Evolutionary conservation across 2,113 vertebrate genomes (phyloP).

Genomic region (Heteronetta atricapilla): DNA sequence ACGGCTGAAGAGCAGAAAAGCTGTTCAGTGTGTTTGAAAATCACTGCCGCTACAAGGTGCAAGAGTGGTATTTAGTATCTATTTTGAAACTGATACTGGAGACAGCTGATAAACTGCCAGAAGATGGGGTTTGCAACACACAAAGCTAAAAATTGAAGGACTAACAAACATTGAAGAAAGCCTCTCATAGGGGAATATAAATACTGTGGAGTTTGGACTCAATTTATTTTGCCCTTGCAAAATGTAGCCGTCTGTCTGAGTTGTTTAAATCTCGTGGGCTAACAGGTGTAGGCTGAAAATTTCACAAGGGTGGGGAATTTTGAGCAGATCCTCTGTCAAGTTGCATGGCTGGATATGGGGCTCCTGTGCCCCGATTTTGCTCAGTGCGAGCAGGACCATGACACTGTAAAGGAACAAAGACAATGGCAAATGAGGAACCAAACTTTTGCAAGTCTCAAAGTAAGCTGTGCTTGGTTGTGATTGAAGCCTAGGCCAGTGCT

Average conservation of each 20-base stretch:
- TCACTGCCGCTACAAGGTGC: slow-evolving; percentile 25
- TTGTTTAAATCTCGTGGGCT: neutral
- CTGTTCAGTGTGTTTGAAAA: slow-evolving; percentile 26
- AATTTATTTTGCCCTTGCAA: slow-evolving; percentile 24
- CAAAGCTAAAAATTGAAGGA: slow-evolving; percentile 22
- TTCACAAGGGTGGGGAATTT: neutral
- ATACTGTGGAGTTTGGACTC: neutral
- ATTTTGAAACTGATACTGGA: slow-evolving; percentile 23
- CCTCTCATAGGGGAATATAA: neutral
- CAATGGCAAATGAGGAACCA: neutral
- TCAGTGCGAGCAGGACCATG: neutral
- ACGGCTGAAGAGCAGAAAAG: slow-evolving; percentile 41
- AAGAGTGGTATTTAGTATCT: slow-evolving; percentile 39
- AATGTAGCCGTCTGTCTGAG: neutral
- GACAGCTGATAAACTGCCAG: slow-evolving; percentile 49
- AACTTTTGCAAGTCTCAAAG: neutral
- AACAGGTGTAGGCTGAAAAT: neutral
- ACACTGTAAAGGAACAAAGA: neutral
- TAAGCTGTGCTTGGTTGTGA: neutral
- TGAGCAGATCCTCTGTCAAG: neutral
- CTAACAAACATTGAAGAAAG: slow-evolving; percentile 2
- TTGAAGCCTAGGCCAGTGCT: neutral
- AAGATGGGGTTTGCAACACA: slow-evolving; percentile 57
- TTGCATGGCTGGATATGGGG: neutral
- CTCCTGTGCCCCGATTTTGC: neutral